Conservation (phyloP, 2,797 vertebrate species). For the Dendrocincla tyrannina region DNA sequence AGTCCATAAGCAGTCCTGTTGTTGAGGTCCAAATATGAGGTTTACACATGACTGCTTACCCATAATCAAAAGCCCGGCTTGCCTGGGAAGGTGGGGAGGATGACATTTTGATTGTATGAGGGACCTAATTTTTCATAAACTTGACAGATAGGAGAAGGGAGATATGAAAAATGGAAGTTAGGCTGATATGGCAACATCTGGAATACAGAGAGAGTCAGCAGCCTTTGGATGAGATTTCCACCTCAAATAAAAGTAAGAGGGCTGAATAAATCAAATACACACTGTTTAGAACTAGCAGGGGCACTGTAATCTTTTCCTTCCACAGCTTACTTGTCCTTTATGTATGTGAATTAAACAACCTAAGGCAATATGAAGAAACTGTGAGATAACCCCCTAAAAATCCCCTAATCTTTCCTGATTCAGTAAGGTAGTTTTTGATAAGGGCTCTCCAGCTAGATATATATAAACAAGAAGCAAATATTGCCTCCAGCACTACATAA, state of each 20-base stretch:
- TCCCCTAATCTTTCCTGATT: conserved; percentile 62
- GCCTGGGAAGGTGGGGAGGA: conserved; percentile 20
- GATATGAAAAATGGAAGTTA: conserved; percentile 55
- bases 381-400: conserved; percentile 50
- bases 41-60: conserved; percentile 63
- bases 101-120: conserved; percentile 72
- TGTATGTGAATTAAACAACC: conserved; percentile 26
- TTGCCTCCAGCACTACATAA: conserved; percentile 37
- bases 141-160: conserved; percentile 61
- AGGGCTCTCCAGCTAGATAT: conserved; percentile 26
- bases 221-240: conserved; percentile 50
- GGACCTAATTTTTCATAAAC: conserved; percentile 72
- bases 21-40: conserved; percentile 40
- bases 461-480: conserved; percentile 46
- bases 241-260: conserved; percentile 64
- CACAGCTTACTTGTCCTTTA: conserved; percentile 41
- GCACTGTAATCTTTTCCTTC: conserved; percentile 34
- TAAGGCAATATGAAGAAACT: conserved; percentile 41
- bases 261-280: conserved; percentile 58
- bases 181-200: conserved; percentile 50
- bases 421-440: conserved; percentile 48
- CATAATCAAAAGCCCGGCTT: conserved; percentile 56
- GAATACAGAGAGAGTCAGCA: conserved; percentile 52
- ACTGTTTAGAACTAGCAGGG: conserved; percentile 10
- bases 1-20: neutral